Percentiles rank a stretch among this genome's conserved stretches.
Evolutionary conservation across 2,888 invertebrate genomes (phyloP).

Genomic region (Xestoiulus laeticollis): DNA sequence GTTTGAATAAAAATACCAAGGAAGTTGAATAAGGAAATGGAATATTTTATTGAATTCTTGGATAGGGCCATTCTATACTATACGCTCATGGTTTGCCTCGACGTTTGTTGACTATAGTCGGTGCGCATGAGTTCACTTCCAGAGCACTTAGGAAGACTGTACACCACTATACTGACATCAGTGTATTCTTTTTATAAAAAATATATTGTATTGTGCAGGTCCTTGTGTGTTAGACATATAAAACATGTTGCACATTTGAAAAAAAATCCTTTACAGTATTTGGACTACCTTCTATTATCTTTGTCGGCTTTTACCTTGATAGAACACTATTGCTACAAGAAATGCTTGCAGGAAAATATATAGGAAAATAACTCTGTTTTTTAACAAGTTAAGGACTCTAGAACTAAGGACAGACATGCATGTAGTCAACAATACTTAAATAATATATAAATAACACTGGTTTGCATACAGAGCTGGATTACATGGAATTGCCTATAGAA

Average conservation of each 20-base stretch:
- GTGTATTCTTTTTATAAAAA: background rate
- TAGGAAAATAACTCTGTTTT: too few relatives aligned
- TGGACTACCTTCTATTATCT: background rate
- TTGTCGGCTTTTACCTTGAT: background rate
- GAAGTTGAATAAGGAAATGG: constrained; percentile 33
- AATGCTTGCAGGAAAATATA: too few relatives aligned
- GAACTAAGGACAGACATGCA: too few relatives aligned
- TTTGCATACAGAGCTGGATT: too few relatives aligned
- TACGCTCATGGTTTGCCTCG: background rate
- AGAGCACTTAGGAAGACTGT: background rate
- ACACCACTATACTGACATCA: background rate
- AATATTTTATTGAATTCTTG: constrained; percentile 9
- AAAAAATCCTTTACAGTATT: background rate
- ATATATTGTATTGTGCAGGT: background rate
- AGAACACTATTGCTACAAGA: background rate
- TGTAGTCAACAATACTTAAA: too few relatives aligned
- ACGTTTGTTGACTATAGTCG: background rate
- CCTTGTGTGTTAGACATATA: background rate
- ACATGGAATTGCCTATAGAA: too few relatives aligned
- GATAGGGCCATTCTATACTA: background rate
- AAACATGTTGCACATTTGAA: background rate
- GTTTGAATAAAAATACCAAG: constrained; percentile 5
- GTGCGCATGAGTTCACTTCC: constrained; percentile 5
- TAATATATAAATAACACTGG: too few relatives aligned
- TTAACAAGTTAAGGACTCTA: too few relatives aligned